Evolutionary conservation across 2,888 invertebrate genomes (phyloP), one percentile per base, ranked within the genome.

Genomic region (Volucella inanis): DNA sequence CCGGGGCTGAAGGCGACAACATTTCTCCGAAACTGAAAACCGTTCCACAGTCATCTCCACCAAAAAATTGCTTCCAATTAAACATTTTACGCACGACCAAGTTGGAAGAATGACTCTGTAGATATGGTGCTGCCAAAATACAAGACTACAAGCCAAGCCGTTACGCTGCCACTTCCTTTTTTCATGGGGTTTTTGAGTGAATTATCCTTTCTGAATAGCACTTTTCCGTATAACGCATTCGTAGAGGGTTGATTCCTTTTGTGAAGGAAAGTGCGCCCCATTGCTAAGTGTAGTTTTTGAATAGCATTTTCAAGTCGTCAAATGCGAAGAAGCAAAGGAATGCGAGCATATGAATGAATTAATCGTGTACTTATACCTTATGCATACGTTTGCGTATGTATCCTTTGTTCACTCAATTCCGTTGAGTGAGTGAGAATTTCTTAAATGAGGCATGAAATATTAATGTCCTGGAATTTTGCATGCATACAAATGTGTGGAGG

Each of bases 51-150:
- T 47, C 62, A 77, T 77, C 62, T 70, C 54, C 41, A 47, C 14
- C 15, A 22, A 54, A 64, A 62, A 64, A 64, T 64, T 57, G 22
- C 62, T 61, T 64, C 31, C 70, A 70, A 78, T 62, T 70, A 78
- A 78, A 78, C 50, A 70, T 78, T 70, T 70, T 64, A 70, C 70
- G 78, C 70, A 71, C 70, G 70, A 55, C 54, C 55, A 50, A 70
- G 54, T 47, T 47, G 54, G 43, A 70, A 45, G 12, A 50, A 62
- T 45, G 52, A 39, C 39, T 31, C 31, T 31, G 31, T 0, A 31
- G 31, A 4, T 31, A 31, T 31, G 6, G 31, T 31, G 6, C 1
- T 31, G 31, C 31, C 31, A 31, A 31, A 31, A 31, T 31, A 31
- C 6, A 6, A 31, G 4, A 6, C 31, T 31, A 31, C 31, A 31